phyloP scores from a whole-genome alignment of 2,888 invertebrate species.

The Aphrophora alni region DNA sequence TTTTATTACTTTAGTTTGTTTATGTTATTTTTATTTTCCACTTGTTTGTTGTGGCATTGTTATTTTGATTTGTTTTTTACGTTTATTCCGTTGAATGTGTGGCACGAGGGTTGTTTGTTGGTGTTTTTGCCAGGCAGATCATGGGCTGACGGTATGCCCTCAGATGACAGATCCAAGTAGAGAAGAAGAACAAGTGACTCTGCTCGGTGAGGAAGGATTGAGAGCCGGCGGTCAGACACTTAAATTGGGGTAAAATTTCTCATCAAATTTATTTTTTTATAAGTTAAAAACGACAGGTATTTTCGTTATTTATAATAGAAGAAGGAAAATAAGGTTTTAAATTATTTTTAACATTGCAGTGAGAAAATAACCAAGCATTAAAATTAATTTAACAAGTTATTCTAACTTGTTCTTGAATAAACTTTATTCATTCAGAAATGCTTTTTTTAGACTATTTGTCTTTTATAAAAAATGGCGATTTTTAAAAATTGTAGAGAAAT shows the following conservation, averaged over 20 bases:
- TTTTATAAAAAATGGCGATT: too few relatives aligned
- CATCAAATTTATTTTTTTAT: not conserved
- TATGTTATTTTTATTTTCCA: not conserved
- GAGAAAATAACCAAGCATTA: too few relatives aligned
- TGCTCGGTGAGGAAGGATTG: constrained; percentile 95
- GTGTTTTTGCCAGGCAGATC: constrained; percentile 69
- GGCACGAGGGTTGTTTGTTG: constrained; percentile 8
- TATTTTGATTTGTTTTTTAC: constrained; percentile 15
- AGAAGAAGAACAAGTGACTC: constrained; percentile 94
- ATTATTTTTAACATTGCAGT: too few relatives aligned
- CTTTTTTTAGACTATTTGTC: too few relatives aligned
- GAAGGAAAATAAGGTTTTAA: too few relatives aligned
- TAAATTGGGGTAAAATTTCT: constrained; percentile 84
- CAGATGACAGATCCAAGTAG: constrained; percentile 98
- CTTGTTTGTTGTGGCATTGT: constrained; percentile 1
- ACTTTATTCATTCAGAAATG: too few relatives aligned
- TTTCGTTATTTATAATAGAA: too few relatives aligned
- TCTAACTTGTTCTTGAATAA: too few relatives aligned
- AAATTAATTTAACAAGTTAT: too few relatives aligned
- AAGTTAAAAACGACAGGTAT: not conserved
- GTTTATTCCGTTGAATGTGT: constrained; percentile 21
- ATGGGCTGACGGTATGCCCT: constrained; percentile 59
- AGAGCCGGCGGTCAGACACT: constrained; percentile 95
- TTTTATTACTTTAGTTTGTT: constrained; percentile 12
- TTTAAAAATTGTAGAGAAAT: too few relatives aligned